These are phyloP conservation scores for Chunga burmeisteri DNA, from an alignment of 2,113 vertebrate species.

Conservation along the genomic window DNA sequence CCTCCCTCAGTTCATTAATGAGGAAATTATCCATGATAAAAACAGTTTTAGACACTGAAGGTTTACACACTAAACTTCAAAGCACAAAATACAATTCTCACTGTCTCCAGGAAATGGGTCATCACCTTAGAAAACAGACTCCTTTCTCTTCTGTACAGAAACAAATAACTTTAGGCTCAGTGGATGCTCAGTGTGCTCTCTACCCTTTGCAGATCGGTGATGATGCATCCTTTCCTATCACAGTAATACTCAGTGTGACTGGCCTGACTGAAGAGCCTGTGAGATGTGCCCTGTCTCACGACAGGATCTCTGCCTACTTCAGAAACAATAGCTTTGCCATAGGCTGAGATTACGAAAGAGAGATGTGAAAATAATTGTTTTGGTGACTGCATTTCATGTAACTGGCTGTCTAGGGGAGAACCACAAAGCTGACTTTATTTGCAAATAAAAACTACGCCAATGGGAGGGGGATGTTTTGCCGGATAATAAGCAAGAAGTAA, in stretches of 20 bases:
- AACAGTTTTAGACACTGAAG: background rate
- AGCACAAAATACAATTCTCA: background rate
- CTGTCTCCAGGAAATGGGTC: background rate
- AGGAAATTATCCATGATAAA: background rate
- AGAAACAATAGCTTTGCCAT: background rate
- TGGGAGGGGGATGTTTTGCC: background rate
- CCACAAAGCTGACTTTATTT: background rate
- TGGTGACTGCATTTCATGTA: background rate
- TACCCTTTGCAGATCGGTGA: background rate
- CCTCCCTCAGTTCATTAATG: background rate
- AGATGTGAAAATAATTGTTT: background rate
- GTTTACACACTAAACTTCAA: background rate
- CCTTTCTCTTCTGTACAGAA: background rate
- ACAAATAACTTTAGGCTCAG: background rate
- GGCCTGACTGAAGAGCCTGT: background rate
- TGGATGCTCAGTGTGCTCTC: background rate
- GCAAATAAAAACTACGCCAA: background rate
- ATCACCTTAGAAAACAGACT: background rate
- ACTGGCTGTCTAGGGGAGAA: background rate
- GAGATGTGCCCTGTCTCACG: background rate
- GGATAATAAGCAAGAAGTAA: slow-evolving; percentile 1
- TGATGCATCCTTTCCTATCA: background rate
- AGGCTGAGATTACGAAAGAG: background rate
- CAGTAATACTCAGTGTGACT: background rate
- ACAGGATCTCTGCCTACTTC: background rate